Evolutionary conservation across 2,797 vertebrate species (phyloP), one percentile per base, ranked within the genome.

Genomic region (Chaetodon trifasciatus): DNA sequence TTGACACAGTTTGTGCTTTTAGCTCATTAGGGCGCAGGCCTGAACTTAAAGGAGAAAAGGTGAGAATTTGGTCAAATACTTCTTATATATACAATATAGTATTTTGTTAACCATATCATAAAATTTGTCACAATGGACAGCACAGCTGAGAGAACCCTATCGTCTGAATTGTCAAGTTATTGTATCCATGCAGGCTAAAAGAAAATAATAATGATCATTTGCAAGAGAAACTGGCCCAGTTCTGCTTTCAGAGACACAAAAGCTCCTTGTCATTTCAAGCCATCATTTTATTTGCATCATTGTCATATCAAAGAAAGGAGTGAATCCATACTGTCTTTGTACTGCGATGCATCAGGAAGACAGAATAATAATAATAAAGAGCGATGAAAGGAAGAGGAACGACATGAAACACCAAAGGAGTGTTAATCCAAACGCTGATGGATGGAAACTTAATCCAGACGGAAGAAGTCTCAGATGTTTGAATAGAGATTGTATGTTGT

Each of bases 271-370:
- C 75, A 79, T 70, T 78, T 83, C 23, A 52, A 83, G 70, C 72
- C 72, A 28, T 86, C 84, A 80, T 81, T 78, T 71, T 49, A 66
- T 81, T 79, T 82, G 81, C 81, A 74, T 87, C 71, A 56, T 15
- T 89, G 81, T 81, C 81, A 84, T 68, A 86, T 87, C 83, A 87
- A 90, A 88, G 79, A 57, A n/a, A 15, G 21, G 3, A 28, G 23
- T 53, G 35, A 58, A 79, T 83, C 77, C 87, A 83, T 77, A 81
- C 39, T 24, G 81, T 70, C 76, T 84, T 71, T 88, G 81, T 84
- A 62, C 73, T 76, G n/a, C 0, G 52, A 56, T 35, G 35, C 56
- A 55, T 66, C 64, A 50, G 55, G 7, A 1, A 73, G 65, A 52
- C 58, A 49, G 65, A 57, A 35, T 69, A 63, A 63, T 63, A 56